Percentiles rank a stretch among this genome's conserved stretches.
Evolutionary conservation across 1,140 invertebrate genomes (phyloP).

Genomic region (Zaprionus ornatus): DNA sequence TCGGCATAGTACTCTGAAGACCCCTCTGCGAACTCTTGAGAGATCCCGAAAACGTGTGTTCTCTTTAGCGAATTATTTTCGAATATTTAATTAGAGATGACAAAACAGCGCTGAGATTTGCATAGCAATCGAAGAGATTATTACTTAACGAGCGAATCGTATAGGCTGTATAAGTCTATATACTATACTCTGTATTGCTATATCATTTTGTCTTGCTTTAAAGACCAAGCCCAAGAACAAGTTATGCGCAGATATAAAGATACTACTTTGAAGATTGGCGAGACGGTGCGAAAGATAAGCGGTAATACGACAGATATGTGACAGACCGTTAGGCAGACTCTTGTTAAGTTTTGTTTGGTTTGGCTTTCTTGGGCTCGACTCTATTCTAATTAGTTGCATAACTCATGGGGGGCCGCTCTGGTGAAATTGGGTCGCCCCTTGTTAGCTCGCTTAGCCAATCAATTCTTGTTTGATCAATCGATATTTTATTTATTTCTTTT

Average conservation of each 20-base stretch:
- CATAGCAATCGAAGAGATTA: neutral
- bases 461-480: neutral
- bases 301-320: conserved; percentile 48
- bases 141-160: neutral
- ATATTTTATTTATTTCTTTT: neutral
- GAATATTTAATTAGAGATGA: conserved; percentile 6
- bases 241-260: conserved; percentile 14
- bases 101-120: neutral
- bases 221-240: neutral
- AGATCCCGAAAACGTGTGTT: neutral
- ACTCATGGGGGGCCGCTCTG: conserved; percentile 24
- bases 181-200: neutral
- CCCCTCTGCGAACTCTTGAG: neutral
- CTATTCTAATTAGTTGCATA: conserved; percentile 62
- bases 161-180: neutral
- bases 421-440: neutral
- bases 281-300: conserved; percentile 65
- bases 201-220: too few species aligned
- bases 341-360: conserved; percentile 72
- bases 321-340: conserved; percentile 54
- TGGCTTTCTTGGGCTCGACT: conserved; percentile 33
- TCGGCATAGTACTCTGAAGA: conserved; percentile 28
- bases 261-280: conserved; percentile 33
- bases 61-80: neutral
- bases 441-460: neutral